Conservation (phyloP, 30 jellyfish, hydroid and myxozoan genomes). For the Pelagia noctiluca region DNA sequence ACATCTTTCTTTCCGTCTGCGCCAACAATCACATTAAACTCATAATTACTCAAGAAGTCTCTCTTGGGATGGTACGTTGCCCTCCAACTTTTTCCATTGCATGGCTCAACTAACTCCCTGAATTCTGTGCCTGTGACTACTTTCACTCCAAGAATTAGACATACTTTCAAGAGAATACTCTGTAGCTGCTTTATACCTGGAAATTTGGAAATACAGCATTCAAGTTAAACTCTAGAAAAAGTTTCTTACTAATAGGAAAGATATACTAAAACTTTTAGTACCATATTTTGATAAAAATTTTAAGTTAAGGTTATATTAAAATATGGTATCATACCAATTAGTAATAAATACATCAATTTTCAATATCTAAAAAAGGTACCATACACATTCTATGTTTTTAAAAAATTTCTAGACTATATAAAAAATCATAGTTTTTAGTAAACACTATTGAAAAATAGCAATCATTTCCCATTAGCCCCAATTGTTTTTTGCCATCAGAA, state of each 20-base stretch:
- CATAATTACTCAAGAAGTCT: constrained; percentile 69
- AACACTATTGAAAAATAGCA: too few relatives aligned
- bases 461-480: too few relatives aligned
- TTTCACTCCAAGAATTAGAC: constrained; percentile 92
- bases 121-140: constrained; percentile 75
- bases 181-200: constrained; percentile 90
- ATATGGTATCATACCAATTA: not conserved
- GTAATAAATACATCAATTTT: not conserved
- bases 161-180: constrained; percentile 73
- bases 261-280: not conserved
- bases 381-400: not conserved
- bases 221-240: too few relatives aligned
- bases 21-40: constrained; percentile 83
- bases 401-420: not conserved
- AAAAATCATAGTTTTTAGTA: too few relatives aligned
- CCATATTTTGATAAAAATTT: too few relatives aligned
- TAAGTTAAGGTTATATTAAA: not conserved
- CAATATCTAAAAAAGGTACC: not conserved
- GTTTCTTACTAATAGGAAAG: not conserved
- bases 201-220: too few relatives aligned
- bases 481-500: too few relatives aligned
- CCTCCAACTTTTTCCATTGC: constrained; percentile 79
- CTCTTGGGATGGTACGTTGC: constrained; percentile 77
- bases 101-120: constrained; percentile 88
- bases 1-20: constrained; percentile 98